These are phyloP conservation scores for Mormyrops boulengeri DNA, from an alignment of 2,797 vertebrate species.

Conservation along the genomic window DNA sequence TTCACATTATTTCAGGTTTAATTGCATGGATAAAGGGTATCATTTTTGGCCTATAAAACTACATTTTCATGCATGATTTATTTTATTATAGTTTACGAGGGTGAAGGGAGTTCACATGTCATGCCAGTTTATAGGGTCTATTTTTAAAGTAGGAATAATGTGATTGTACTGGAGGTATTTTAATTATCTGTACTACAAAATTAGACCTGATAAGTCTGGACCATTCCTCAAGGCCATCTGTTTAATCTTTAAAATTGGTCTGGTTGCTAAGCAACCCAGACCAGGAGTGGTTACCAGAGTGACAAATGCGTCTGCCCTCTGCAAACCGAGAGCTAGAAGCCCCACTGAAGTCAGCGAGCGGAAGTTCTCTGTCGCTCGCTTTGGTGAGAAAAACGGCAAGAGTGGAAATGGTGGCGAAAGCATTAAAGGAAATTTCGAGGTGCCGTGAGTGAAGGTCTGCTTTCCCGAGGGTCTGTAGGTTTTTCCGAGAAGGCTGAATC, in stretches of 20 bases:
- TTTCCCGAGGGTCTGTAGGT: background rate
- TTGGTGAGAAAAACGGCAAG: background rate
- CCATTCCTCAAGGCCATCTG: constrained; percentile 12
- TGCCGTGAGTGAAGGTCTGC: background rate
- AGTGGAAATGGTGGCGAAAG: background rate
- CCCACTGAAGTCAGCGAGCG: background rate
- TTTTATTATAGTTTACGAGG: background rate
- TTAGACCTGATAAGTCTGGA: constrained; percentile 33
- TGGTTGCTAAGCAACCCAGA: constrained; percentile 31
- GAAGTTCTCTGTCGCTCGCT: background rate
- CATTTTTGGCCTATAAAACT: background rate
- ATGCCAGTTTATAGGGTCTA: constrained; percentile 36
- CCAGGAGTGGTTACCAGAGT: constrained; percentile 19
- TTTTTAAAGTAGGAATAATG: constrained; percentile 38
- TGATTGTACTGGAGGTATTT: constrained; percentile 29
- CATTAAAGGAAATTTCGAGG: background rate
- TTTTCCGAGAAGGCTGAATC: background rate
- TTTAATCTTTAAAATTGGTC: constrained; percentile 12
- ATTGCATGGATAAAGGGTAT: background rate
- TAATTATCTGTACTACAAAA: constrained; percentile 44
- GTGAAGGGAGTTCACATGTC: background rate
- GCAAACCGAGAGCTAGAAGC: background rate
- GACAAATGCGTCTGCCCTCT: constrained; percentile 14
- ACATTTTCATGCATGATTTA: background rate
- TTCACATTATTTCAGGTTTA: background rate